These are phyloP conservation scores for Urechis unicinctus DNA, from an alignment of 2,888 invertebrate genomes.

Conservation along the genomic window DNA sequence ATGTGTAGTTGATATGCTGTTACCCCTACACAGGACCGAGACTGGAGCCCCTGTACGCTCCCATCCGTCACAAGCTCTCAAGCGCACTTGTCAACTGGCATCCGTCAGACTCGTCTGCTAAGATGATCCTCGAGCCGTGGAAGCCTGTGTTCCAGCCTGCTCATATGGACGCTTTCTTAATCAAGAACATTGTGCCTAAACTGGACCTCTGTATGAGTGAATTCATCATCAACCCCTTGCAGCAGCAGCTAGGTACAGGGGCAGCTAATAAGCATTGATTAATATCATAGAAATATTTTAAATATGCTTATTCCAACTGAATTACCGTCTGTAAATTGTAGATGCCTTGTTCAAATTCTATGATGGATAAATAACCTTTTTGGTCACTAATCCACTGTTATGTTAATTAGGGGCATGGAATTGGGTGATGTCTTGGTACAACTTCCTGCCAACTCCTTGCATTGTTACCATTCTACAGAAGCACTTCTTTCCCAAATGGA, in stretches of 20 bases:
- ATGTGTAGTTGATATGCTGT: too few species aligned
- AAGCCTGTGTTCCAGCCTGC: constrained; percentile 64
- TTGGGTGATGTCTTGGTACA: constrained; percentile 91
- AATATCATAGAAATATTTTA: too few species aligned
- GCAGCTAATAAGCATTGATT: too few species aligned
- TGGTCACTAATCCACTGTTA: background rate
- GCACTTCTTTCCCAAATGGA: constrained; percentile 78
- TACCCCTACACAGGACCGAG: constrained; percentile 16
- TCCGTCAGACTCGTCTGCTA: constrained; percentile 88
- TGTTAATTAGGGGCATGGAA: constrained; percentile 72
- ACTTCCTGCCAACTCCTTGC: constrained; percentile 69
- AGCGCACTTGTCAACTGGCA: constrained; percentile 88
- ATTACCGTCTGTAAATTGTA: too few species aligned
- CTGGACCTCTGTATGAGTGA: constrained; percentile 41
- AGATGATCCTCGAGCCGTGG: constrained; percentile 89
- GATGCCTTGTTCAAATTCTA: too few species aligned
- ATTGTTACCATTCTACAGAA: constrained; percentile 78
- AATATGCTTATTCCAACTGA: too few species aligned
- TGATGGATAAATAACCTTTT: background rate
- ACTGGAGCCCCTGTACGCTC: constrained; percentile 68
- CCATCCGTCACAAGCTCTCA: constrained; percentile 85
- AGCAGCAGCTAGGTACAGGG: constrained; percentile 47
- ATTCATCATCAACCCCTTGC: constrained; percentile 46
- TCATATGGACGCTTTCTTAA: constrained; percentile 69
- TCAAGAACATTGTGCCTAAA: constrained; percentile 62